Percentiles rank a stretch among this genome's conserved stretches.
Conservation (phyloP, 2,113 vertebrate species). For the Macaca fascicularis region DNA sequence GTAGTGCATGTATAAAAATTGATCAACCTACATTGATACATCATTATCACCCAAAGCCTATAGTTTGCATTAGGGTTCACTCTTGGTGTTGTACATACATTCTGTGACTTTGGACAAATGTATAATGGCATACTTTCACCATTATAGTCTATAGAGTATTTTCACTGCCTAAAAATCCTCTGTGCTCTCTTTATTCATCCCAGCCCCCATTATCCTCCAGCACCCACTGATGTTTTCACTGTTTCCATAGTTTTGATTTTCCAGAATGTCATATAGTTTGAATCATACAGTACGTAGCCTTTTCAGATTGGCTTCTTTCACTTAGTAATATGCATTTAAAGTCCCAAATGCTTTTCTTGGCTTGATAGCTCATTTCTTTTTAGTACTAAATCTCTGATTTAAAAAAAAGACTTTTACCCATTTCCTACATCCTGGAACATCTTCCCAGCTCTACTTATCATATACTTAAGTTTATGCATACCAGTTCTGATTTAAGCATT, state of each 20-base stretch:
- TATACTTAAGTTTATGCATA: not conserved
- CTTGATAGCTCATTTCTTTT: not conserved
- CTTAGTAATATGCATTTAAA: not conserved
- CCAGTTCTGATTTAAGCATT: not conserved
- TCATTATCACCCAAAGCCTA: not conserved
- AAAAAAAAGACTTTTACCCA: not conserved
- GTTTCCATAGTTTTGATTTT: not conserved
- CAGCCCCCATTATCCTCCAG: not conserved
- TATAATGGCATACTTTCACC: no score
- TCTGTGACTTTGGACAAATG: not conserved
- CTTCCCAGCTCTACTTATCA: not conserved
- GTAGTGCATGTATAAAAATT: not conserved
- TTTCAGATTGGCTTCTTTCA: not conserved
- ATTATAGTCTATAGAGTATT: no score
- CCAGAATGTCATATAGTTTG: not conserved
- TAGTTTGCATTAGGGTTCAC: not conserved
- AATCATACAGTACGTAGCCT: not conserved
- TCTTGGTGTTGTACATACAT: not conserved
- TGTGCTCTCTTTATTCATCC: not conserved
- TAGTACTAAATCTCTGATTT: not conserved
- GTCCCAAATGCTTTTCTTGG: not conserved
- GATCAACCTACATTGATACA: not conserved
- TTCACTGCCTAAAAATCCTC: not conserved
- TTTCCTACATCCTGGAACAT: not conserved
- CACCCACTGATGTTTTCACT: no score